Percentiles rank a stretch among this genome's conserved stretches.
Evolutionary conservation across 2,113 vertebrate species (phyloP).

Genomic region (Hydropotes inermis): DNA sequence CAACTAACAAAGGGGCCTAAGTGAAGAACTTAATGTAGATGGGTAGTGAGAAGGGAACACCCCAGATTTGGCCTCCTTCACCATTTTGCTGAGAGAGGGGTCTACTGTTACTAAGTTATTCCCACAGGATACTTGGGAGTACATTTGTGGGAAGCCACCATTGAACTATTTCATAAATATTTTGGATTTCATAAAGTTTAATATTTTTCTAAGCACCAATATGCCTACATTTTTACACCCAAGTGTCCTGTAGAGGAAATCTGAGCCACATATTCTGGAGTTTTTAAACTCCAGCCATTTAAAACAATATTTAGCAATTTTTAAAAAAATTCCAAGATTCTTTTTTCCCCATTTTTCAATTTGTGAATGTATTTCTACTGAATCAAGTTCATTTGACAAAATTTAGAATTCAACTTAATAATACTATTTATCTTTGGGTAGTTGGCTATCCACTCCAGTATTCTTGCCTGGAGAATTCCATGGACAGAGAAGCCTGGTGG

Average conservation of each 20-base stretch:
- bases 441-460: neutral
- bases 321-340: neutral
- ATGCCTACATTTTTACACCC: slow-evolving; percentile 57
- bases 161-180: slow-evolving; percentile 64
- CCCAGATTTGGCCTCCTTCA: neutral
- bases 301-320: slow-evolving; percentile 44
- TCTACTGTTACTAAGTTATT: neutral
- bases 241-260: slow-evolving; percentile 49
- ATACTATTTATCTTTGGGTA: neutral
- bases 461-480: neutral
- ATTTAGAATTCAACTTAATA: slow-evolving; percentile 14
- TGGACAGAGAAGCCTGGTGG: neutral
- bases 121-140: slow-evolving; percentile 11
- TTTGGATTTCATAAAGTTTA: slow-evolving; percentile 64
- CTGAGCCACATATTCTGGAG: slow-evolving; percentile 40
- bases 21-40: neutral
- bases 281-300: slow-evolving; percentile 55
- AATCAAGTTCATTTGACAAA: neutral
- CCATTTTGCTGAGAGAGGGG: neutral
- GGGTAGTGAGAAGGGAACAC: neutral
- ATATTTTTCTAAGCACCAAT: slow-evolving; percentile 54
- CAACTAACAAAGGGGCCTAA: neutral
- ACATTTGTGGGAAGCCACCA: slow-evolving; percentile 56
- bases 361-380: neutral
- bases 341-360: neutral